Percentiles rank a stretch among this genome's conserved stretches.
phyloP scores from a whole-genome alignment of 2,113 vertebrate species.

The Guaruba guarouba region DNA sequence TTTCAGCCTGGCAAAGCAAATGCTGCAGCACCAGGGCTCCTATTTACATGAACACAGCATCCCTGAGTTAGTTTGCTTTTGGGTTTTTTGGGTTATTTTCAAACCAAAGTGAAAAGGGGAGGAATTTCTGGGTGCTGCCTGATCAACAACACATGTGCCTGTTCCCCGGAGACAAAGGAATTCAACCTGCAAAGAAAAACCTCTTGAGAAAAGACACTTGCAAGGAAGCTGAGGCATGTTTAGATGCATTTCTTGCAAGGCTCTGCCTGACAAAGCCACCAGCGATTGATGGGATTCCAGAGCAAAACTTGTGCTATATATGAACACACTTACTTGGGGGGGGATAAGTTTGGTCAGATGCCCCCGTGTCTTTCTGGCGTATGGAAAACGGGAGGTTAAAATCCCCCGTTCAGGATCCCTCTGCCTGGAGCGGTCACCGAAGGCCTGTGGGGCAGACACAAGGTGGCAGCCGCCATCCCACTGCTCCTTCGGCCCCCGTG shows the following conservation, averaged over 20 bases:
- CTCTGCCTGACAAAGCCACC: not conserved
- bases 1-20: not conserved
- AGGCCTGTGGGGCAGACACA: fast-evolving
- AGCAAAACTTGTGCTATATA: too few species aligned
- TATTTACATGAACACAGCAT: not conserved
- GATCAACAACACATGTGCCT: not conserved
- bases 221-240: not conserved
- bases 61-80: fast-evolving
- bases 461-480: fast-evolving
- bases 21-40: fast-evolving
- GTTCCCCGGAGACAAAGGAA: not conserved
- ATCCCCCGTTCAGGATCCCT: fast-evolving
- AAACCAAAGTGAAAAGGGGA: not conserved
- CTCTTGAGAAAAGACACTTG: not conserved
- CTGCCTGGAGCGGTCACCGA: not conserved
- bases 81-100: fast-evolving
- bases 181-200: not conserved
- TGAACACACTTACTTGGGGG: fast-evolving
- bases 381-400: not conserved
- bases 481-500: not conserved
- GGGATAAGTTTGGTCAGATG: not conserved
- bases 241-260: not conserved
- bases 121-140: not conserved
- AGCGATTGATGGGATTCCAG: not conserved
- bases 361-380: fast-evolving